Base-by-base conservation (phyloP, 2,888 invertebrate genomes). In the Itoplectis maculator region DNA sequence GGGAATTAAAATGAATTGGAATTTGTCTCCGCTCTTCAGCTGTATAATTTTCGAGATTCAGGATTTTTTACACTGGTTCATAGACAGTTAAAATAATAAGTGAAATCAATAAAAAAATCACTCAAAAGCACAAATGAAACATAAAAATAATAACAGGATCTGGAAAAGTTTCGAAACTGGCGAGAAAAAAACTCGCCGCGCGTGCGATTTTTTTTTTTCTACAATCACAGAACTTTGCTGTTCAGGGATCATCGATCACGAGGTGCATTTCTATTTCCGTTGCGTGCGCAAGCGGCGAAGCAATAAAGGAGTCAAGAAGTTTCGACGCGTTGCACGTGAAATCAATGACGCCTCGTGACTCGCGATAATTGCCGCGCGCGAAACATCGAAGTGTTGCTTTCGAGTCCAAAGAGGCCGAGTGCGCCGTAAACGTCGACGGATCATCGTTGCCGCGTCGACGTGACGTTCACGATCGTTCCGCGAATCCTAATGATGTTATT, bases 371-470 rank as follows among this genome's bases (percentile, higher is more conserved):
- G 61, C 23, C 37, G 66, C 4, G 11, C 29, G 11, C 40, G 40
- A 47, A 23, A 65, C 65, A 45, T 0, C 47, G 65, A 8, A 13
- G 7, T 15, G 15, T 8, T 61, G 29, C 47, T n/a, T 47, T 47
- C 47, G 29, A 66, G 15, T 66, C n/a, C 23, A 73, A 18, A 73
- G 35, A 59, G 45, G 47, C 51, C 15, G 40, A 66, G 11, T 18
- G 70, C 70, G 70, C 70, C 81, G 72, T 76, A 72, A 81, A 76
- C 42, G 72, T 76, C 66, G 59, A 51, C 49, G 29, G 29, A 2
- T 29, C 29, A 2, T 11, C 15, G n/a, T 20, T 18, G 15, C 63
- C 65, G 35, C 13, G 65, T 51, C 51, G 42, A 45, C 54, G 42
- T 76, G 70, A 69, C 69, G 23, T 47, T 56, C 56, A 59, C 56